These are phyloP conservation scores for Leucophenga maculata DNA, from an alignment of 2,888 invertebrate genomes.

Conservation along the genomic window DNA sequence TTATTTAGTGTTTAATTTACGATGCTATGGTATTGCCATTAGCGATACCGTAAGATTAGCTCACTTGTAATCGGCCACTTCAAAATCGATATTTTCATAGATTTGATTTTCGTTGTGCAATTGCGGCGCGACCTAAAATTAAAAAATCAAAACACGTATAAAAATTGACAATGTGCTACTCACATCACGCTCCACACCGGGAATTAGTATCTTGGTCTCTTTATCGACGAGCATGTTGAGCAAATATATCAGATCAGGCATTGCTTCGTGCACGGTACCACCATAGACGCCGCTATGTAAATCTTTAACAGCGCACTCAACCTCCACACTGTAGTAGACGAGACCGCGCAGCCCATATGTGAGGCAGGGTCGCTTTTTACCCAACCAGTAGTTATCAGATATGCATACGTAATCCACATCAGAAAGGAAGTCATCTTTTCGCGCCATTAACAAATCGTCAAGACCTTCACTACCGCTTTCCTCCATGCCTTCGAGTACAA, in stretches of 20 bases:
- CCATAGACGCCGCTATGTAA: constrained; percentile 97
- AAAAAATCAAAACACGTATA: not conserved
- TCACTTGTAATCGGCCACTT: constrained; percentile 83
- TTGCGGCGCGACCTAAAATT: constrained; percentile 75
- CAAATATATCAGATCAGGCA: constrained; percentile 91
- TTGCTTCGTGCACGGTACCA: constrained; percentile 92
- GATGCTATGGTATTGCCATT: not conserved
- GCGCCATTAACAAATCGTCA: constrained; percentile 83
- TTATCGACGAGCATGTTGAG: constrained; percentile 88
- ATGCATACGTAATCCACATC: constrained; percentile 96
- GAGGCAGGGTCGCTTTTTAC: constrained; percentile 95
- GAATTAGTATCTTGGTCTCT: constrained; percentile 88
- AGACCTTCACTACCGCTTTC: constrained; percentile 97
- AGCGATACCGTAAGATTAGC: constrained; percentile 41
- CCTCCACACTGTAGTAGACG: constrained; percentile 90
- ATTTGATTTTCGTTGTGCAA: constrained; percentile 80
- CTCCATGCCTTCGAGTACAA: constrained; percentile 98
- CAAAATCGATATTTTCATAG: constrained; percentile 90
- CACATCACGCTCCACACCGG: constrained; percentile 88
- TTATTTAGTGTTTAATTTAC: constrained; percentile 1
- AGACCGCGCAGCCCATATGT: constrained; percentile 96
- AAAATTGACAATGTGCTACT: constrained; percentile 40
- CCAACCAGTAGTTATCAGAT: constrained; percentile 99
- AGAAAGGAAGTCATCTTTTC: constrained; percentile 83
- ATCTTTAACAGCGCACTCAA: constrained; percentile 92